Conservation (phyloP, 2,888 invertebrate species). For the Odontocerum albicorne region DNA sequence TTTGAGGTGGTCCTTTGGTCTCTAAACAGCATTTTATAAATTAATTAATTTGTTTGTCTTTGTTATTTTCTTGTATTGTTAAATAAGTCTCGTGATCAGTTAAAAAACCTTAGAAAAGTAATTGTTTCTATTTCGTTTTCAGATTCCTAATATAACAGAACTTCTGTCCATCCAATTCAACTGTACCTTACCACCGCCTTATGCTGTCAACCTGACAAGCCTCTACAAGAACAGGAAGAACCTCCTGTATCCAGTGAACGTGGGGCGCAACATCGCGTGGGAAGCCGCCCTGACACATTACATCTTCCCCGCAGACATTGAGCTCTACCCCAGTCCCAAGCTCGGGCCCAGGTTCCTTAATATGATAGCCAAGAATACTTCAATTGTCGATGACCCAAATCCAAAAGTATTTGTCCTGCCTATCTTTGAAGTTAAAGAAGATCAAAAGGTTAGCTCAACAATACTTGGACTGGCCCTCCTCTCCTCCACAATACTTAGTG, state of each 20-base stretch:
- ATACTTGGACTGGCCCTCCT: background rate
- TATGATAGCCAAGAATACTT: slow-evolving; percentile 66
- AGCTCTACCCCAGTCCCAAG: slow-evolving; percentile 74
- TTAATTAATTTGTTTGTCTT: too few relatives aligned
- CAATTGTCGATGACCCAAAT: slow-evolving; percentile 51
- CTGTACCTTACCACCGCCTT: slow-evolving; percentile 64
- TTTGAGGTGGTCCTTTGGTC: too few relatives aligned
- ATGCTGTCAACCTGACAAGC: slow-evolving; percentile 55
- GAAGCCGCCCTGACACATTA: slow-evolving; percentile 71
- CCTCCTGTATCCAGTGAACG: slow-evolving; percentile 76
- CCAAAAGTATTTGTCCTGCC: slow-evolving; percentile 74
- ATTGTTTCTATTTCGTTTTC: too few relatives aligned
- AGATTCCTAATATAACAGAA: slow-evolving; percentile 60
- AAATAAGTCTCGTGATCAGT: too few relatives aligned
- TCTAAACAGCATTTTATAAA: too few relatives aligned
- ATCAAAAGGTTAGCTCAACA: slow-evolving; percentile 29
- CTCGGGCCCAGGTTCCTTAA: slow-evolving; percentile 70
- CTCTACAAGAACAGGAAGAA: slow-evolving; percentile 72
- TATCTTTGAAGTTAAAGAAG: slow-evolving; percentile 73
- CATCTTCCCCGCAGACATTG: slow-evolving; percentile 75
- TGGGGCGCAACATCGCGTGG: slow-evolving; percentile 76
- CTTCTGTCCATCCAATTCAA: slow-evolving; percentile 59
- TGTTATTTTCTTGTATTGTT: too few relatives aligned
- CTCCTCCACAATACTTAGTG: background rate
- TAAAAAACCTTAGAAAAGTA: too few relatives aligned